These are phyloP conservation scores for Anodontia alba DNA, from an alignment of 2,888 invertebrate genomes.

Conservation along the genomic window DNA sequence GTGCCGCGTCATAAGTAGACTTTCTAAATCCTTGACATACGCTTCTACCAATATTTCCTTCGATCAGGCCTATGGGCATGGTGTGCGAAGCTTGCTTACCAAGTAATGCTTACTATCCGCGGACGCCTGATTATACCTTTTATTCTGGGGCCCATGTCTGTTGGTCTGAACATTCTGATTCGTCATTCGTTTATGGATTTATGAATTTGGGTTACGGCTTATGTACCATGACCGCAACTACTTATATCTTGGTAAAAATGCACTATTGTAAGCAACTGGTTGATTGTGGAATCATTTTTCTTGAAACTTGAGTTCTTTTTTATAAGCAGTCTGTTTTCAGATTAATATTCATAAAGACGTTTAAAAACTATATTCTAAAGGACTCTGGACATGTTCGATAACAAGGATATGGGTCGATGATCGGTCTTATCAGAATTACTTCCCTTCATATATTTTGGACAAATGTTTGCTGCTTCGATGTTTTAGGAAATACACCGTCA, in stretches of 20 bases:
- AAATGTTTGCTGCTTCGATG: conserved; percentile 35
- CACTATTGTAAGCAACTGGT: conserved; percentile 1
- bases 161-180: too few species aligned
- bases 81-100: too few species aligned
- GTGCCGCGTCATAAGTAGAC: too few species aligned
- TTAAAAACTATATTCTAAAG: conserved; percentile 21
- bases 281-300: conserved; percentile 9
- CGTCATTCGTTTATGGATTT: too few species aligned
- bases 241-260: conserved; percentile 7
- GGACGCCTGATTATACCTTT: too few species aligned
- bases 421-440: conserved; percentile 8
- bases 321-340: not conserved
- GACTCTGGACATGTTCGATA: conserved; percentile 16
- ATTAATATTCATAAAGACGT: conserved; percentile 18
- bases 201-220: too few species aligned
- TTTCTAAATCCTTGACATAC: too few species aligned
- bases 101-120: too few species aligned
- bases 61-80: too few species aligned
- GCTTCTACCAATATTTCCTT: too few species aligned
- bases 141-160: too few species aligned
- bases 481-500: conserved; percentile 13
- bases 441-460: conserved; percentile 25
- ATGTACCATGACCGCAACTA: too few species aligned
- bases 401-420: conserved; percentile 33
- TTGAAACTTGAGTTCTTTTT: not conserved